A percentile compares a stretch with the other conserved stretches of the same genome.
These are phyloP conservation scores for Lycopodina hypogea DNA, from an alignment of 37 sponge, comb jelly and placozoan genomes.

Conservation along the genomic window DNA sequence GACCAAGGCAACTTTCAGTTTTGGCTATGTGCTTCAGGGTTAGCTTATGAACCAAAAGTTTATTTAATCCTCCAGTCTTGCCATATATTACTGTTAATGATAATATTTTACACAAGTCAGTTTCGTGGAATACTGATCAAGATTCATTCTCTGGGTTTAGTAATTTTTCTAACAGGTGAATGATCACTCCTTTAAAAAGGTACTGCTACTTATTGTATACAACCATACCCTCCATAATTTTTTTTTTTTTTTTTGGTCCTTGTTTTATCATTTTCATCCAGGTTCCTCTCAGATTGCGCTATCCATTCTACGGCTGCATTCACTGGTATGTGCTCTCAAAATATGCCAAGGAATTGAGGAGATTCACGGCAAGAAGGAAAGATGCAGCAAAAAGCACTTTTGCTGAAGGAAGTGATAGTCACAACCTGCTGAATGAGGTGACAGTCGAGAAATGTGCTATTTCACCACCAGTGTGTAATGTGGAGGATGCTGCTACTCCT, in stretches of 20 bases:
- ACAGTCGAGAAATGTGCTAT: background rate
- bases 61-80: too few relatives aligned
- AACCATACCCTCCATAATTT: background rate
- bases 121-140: too few relatives aligned
- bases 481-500: background rate
- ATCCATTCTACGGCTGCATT: conserved; percentile 66
- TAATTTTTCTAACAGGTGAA: too few relatives aligned
- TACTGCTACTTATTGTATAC: too few relatives aligned
- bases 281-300: conserved; percentile 65
- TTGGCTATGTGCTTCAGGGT: too few relatives aligned
- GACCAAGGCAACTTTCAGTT: too few relatives aligned
- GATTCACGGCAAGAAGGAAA: background rate
- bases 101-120: too few relatives aligned
- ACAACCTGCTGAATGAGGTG: background rate
- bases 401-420: background rate
- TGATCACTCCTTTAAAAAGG: too few relatives aligned
- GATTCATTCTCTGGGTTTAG: too few relatives aligned
- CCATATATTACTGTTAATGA: too few relatives aligned
- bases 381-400: background rate
- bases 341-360: conserved; percentile 17
- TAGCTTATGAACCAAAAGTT: too few relatives aligned
- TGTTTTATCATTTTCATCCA: background rate
- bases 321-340: conserved; percentile 52
- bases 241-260: too few relatives aligned
- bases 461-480: background rate